Percentiles rank a stretch among this genome's conserved stretches.
phyloP scores from a whole-genome alignment of 2,113 vertebrate species.

The Notechis scutatus region DNA sequence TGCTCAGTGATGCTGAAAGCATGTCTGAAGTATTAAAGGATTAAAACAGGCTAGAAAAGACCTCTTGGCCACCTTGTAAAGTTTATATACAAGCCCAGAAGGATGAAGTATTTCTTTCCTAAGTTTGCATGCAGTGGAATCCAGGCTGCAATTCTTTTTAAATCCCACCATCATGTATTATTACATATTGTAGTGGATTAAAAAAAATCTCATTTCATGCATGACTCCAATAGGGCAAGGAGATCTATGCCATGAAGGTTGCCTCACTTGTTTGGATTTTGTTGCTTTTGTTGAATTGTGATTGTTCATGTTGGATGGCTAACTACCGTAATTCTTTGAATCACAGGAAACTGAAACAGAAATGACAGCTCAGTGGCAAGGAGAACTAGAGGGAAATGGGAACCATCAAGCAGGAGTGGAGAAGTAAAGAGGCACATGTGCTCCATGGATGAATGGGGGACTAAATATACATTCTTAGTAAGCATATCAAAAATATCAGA shows the following conservation, averaged over 20 bases:
- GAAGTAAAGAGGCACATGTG: constrained; percentile 33
- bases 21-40: background rate
- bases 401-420: background rate
- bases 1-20: background rate
- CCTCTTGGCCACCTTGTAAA: background rate
- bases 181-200: background rate
- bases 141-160: background rate
- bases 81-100: background rate
- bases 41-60: background rate
- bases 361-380: constrained; percentile 23
- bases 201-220: background rate
- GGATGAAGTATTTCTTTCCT: background rate
- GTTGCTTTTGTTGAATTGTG: background rate
- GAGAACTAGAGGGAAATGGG: background rate
- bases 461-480: background rate
- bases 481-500: constrained; percentile 1
- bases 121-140: background rate
- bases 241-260: background rate
- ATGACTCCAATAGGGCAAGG: background rate
- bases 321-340: background rate
- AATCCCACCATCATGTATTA: background rate
- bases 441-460: background rate
- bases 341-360: constrained; percentile 9
- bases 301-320: background rate
- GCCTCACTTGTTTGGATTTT: background rate